These are phyloP conservation scores for Aphidoletes aphidimyza DNA, from an alignment of 2,888 invertebrate species.

Conservation along the genomic window DNA sequence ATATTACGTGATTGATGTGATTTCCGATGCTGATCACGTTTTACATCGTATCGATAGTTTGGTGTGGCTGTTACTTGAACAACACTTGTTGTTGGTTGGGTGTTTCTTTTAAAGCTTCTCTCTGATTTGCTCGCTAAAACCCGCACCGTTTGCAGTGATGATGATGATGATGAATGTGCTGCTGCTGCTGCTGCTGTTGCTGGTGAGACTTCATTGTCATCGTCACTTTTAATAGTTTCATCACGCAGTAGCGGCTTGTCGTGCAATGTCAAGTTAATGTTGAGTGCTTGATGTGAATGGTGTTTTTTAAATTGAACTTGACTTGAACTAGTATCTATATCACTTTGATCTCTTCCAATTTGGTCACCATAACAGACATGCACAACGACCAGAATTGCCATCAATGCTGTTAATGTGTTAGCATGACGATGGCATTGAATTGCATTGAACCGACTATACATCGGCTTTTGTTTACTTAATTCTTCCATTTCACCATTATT, in stretches of 20 bases:
- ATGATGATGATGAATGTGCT: too few species aligned
- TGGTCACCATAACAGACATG: not conserved
- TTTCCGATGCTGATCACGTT: slow-evolving; percentile 26
- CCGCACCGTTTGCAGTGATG: not conserved
- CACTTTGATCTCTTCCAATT: not conserved
- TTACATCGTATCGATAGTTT: not conserved
- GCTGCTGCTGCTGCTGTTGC: not conserved
- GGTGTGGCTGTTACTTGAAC: not conserved
- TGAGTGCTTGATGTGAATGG: slow-evolving; percentile 5
- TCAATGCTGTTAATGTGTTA: not conserved
- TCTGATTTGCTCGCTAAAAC: slow-evolving; percentile 1
- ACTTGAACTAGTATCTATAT: slow-evolving; percentile 10
- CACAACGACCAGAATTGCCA: not conserved
- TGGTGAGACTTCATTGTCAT: not conserved
- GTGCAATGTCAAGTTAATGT: slow-evolving; percentile 2
- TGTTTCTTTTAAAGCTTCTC: not conserved
- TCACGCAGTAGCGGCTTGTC: slow-evolving; percentile 17
- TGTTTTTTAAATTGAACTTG: slow-evolving; percentile 43
- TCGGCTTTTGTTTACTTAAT: slow-evolving; percentile 25
- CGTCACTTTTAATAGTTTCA: slow-evolving; percentile 41
- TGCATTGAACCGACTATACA: not conserved
- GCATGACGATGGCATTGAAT: not conserved
- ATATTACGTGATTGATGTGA: not conserved
- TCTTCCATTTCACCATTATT: slow-evolving; percentile 47
- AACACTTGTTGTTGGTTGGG: not conserved